phyloP scores from a whole-genome alignment of 2,888 invertebrate species.

The Hyalella azteca region DNA sequence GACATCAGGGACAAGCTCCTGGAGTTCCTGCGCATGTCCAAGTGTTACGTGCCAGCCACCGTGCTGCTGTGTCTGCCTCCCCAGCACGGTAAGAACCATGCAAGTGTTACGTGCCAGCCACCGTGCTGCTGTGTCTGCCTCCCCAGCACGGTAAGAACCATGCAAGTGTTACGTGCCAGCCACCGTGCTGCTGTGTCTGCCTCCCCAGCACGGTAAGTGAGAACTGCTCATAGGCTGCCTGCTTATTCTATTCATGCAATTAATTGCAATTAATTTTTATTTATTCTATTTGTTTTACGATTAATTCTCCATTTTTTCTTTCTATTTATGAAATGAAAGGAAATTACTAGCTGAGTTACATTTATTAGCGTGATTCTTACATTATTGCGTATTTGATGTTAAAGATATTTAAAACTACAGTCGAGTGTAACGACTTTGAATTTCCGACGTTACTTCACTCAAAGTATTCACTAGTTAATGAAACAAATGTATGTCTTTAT shows the following conservation, averaged over 20 bases:
- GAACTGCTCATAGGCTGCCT: too few relatives aligned
- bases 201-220: constrained; percentile 69
- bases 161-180: constrained; percentile 82
- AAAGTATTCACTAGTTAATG: too few relatives aligned
- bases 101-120: constrained; percentile 81
- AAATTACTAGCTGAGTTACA: too few relatives aligned
- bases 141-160: constrained; percentile 68
- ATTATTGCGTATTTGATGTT: too few relatives aligned
- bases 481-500: too few relatives aligned
- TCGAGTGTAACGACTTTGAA: too few relatives aligned
- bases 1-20: constrained; percentile 69
- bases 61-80: constrained; percentile 85
- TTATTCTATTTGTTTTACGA: too few relatives aligned
- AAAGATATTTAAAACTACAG: too few relatives aligned
- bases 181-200: constrained; percentile 83
- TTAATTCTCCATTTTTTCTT: not conserved
- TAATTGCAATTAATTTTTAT: too few relatives aligned
- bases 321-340: not conserved
- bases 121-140: constrained; percentile 85
- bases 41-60: constrained; percentile 82
- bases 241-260: too few relatives aligned
- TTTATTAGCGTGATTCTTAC: too few relatives aligned
- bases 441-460: too few relatives aligned
- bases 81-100: constrained; percentile 66
- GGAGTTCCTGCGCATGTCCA: constrained; percentile 80